These are phyloP conservation scores for Littorina saxatilis DNA, from an alignment of 1,140 invertebrate genomes.

Conservation along the genomic window DNA sequence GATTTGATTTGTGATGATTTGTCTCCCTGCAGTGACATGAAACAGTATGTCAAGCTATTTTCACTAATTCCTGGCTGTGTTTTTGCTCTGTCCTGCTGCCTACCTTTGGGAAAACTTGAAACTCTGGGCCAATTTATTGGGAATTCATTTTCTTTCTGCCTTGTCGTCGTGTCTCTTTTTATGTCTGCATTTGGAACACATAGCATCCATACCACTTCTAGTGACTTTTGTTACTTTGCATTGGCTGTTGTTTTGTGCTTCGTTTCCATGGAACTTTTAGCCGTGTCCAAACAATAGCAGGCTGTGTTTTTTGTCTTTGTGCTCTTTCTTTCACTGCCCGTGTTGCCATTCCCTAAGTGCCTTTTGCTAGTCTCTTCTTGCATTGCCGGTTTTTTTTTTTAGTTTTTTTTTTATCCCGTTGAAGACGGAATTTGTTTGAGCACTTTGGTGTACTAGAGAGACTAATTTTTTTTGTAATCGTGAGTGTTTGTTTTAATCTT, in stretches of 20 bases:
- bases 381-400: too few relatives aligned
- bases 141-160: constrained; percentile 37
- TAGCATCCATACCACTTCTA: constrained; percentile 42
- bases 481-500: too few relatives aligned
- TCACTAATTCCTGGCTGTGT: not conserved
- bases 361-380: not conserved
- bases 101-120: not conserved
- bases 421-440: constrained; percentile 3
- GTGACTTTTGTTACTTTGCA: constrained; percentile 67
- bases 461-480: too few relatives aligned
- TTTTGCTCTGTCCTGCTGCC: constrained; percentile 19
- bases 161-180: not conserved
- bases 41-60: too few relatives aligned
- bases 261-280: constrained; percentile 59
- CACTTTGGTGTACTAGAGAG: too few relatives aligned
- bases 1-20: too few relatives aligned
- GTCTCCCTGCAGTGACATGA: too few relatives aligned
- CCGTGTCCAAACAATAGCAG: constrained; percentile 46
- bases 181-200: constrained; percentile 41
- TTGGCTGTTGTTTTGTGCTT: constrained; percentile 57
- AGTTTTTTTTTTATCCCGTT: too few relatives aligned
- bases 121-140: not conserved
- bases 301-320: constrained; percentile 45
- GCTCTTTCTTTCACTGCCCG: not conserved
- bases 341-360: not conserved